These are phyloP conservation scores for Dendrocopos noguchii DNA, from an alignment of 2,113 vertebrate species.

Conservation along the genomic window DNA sequence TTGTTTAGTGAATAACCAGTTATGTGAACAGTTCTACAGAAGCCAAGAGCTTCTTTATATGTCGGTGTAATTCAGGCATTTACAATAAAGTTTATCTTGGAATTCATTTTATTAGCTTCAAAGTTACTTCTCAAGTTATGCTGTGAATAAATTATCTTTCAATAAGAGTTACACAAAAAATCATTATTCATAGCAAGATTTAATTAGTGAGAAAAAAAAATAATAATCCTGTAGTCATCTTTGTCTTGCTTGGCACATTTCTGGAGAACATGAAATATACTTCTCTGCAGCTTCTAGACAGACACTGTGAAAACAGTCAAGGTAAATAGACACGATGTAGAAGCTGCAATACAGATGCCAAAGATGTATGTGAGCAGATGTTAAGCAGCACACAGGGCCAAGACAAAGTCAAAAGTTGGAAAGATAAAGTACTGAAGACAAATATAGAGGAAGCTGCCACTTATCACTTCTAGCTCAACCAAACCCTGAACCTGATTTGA, in stretches of 20 bases:
- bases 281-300: neutral
- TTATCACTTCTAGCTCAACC: neutral
- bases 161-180: neutral
- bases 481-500: neutral
- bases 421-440: neutral
- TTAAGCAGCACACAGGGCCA: neutral
- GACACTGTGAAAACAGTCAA: neutral
- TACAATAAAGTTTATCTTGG: neutral
- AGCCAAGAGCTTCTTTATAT: neutral
- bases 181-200: neutral
- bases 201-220: neutral
- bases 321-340: neutral
- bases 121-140: neutral
- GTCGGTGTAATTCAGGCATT: neutral
- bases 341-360: neutral
- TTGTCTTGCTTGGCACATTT: neutral
- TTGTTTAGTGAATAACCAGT: neutral
- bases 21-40: neutral
- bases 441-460: neutral
- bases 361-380: neutral
- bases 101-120: neutral
- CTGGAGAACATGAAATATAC: neutral
- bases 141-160: neutral
- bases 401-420: neutral
- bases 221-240: neutral